phyloP scores from a whole-genome alignment of 2,888 invertebrate species.

The Congeria kusceri region DNA sequence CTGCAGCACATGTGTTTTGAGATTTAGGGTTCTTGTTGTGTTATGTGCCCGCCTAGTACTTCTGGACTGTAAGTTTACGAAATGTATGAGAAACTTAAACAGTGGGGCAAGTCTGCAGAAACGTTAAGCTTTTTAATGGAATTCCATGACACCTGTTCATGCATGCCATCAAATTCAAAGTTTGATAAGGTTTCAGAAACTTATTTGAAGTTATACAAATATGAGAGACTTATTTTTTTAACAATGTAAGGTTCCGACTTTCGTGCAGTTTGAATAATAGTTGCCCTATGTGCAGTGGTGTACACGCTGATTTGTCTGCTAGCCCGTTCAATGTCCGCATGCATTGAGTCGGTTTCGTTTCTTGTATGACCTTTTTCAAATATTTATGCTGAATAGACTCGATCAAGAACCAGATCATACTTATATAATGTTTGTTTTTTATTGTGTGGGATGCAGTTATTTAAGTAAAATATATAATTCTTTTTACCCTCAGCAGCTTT shows the following conservation, averaged over 20 bases:
- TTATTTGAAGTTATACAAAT: too few species aligned
- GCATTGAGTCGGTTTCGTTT: slow-evolving; percentile 44
- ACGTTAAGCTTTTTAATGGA: too few species aligned
- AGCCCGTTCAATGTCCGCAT: slow-evolving; percentile 36
- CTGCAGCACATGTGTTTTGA: too few species aligned
- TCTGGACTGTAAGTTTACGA: too few species aligned
- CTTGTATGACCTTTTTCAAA: slow-evolving; percentile 35
- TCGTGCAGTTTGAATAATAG: slow-evolving; percentile 30
- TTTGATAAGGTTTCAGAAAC: too few species aligned
- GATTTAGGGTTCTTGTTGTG: too few species aligned
- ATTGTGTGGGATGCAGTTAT: slow-evolving; percentile 34
- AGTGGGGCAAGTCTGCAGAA: too few species aligned
- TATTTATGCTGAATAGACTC: slow-evolving; percentile 33
- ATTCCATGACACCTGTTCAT: too few species aligned
- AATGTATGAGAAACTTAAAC: too few species aligned
- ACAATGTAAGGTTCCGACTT: slow-evolving; percentile 29
- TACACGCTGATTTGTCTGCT: slow-evolving; percentile 25
- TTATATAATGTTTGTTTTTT: slow-evolving; percentile 35
- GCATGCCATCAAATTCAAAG: too few species aligned
- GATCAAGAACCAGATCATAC: slow-evolving; percentile 42
- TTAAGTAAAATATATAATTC: slow-evolving; percentile 16
- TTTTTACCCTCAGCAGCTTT: background rate
- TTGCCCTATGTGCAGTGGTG: slow-evolving; percentile 40
- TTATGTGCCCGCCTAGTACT: too few species aligned
- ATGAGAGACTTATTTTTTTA: too few species aligned